A percentile compares a stretch with the other conserved stretches of the same genome.
Evolutionary conservation across 2,888 invertebrate species (phyloP).

Genomic region (Agonopterix subpropinquella): DNA sequence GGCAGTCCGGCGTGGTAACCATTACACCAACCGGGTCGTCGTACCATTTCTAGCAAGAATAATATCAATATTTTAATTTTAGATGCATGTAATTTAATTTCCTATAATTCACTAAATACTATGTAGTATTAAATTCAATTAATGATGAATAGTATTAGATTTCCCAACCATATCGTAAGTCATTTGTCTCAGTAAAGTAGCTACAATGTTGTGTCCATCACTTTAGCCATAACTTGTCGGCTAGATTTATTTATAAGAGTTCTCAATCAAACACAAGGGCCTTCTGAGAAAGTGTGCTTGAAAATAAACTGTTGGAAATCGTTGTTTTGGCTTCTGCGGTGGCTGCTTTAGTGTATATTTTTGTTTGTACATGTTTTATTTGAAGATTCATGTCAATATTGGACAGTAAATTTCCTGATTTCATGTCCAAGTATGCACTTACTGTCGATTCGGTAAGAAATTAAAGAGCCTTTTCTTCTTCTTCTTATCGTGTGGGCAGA

Average conservation of each 20-base stretch:
- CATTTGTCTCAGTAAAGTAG: background rate
- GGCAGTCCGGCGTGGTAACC: no score
- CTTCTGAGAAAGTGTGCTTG: constrained; percentile 47
- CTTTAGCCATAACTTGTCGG: constrained; percentile 24
- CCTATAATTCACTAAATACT: no score
- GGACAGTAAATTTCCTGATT: constrained; percentile 22
- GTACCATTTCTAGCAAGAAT: no score
- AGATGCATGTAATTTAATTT: no score
- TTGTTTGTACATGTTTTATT: constrained; percentile 23
- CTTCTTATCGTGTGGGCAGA: no score
- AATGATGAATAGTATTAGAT: no score
- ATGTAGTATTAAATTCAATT: no score
- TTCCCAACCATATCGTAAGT: no score
- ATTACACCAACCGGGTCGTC: no score
- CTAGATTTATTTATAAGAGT: constrained; percentile 51
- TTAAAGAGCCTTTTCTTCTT: no score
- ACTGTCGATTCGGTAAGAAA: no score
- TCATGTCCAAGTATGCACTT: constrained; percentile 9
- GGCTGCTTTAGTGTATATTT: constrained; percentile 41
- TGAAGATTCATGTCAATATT: constrained; percentile 25
- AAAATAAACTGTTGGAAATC: constrained; percentile 43
- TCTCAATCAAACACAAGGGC: constrained; percentile 55
- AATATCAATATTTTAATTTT: no score
- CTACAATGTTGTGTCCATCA: constrained; percentile 8
- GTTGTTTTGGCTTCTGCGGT: constrained; percentile 65